These are phyloP conservation scores for Poecilia latipinna DNA, from an alignment of 2,113 vertebrate species.

Conservation along the genomic window DNA sequence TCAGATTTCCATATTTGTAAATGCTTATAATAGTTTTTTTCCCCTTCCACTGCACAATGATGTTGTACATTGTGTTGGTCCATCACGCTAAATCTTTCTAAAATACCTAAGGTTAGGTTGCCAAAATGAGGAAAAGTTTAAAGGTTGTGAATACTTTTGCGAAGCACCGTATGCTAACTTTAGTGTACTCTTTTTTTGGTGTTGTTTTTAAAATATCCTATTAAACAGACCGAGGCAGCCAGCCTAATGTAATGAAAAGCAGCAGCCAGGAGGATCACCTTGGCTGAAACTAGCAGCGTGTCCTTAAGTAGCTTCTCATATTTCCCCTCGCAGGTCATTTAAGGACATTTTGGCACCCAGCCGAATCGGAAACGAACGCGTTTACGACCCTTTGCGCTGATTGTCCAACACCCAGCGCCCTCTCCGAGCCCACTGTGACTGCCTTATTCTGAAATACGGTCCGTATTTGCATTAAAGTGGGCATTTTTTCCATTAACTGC, in stretches of 20 bases:
- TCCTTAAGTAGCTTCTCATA: constrained; percentile 65
- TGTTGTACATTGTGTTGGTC: no score
- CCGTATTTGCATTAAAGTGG: background rate
- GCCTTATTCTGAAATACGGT: background rate
- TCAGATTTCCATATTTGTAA: no score
- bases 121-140: background rate
- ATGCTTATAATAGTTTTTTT: no score
- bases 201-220: no score
- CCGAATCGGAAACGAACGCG: constrained; percentile 2
- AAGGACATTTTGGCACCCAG: constrained; percentile 64
- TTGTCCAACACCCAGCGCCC: background rate
- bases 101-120: background rate
- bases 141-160: background rate
- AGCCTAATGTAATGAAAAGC: background rate
- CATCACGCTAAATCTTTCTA: no score
- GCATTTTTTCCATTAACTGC: background rate
- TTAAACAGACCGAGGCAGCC: background rate
- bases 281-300: constrained; percentile 20
- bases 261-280: background rate
- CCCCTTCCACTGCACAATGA: no score
- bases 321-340: constrained; percentile 58
- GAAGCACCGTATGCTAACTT: background rate
- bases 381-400: background rate
- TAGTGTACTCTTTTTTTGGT: background rate
- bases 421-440: rapidly evolving